phyloP scores from a whole-genome alignment of 2,797 vertebrate genomes.

The Malacoctenus gilli region DNA sequence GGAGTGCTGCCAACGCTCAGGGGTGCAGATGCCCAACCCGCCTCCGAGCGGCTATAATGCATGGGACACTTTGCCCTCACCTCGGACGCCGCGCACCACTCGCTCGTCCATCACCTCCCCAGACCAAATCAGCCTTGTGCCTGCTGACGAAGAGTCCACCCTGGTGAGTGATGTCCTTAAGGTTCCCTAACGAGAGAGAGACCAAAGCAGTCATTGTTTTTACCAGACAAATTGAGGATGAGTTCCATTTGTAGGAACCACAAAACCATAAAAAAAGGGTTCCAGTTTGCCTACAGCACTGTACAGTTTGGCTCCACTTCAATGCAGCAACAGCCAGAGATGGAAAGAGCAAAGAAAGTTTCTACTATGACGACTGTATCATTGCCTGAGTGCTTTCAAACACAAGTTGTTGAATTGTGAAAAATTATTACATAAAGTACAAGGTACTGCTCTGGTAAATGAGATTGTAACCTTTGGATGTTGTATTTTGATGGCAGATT shows the following conservation, averaged over 20 bases:
- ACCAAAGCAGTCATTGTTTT: too few relatives aligned
- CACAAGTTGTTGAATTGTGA: too few relatives aligned
- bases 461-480: too few relatives aligned
- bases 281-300: not conserved
- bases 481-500: too few relatives aligned
- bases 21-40: slow-evolving; percentile 97
- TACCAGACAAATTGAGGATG: not conserved
- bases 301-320: too few relatives aligned
- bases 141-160: slow-evolving; percentile 87
- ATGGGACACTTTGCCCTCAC: slow-evolving; percentile 96
- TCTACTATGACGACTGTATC: too few relatives aligned
- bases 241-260: not conserved
- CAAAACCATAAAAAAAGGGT: not conserved
- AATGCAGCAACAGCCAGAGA: too few relatives aligned
- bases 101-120: slow-evolving; percentile 94
- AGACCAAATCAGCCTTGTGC: slow-evolving; percentile 92
- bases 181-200: not conserved
- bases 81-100: slow-evolving; percentile 91
- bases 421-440: too few relatives aligned
- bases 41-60: slow-evolving; percentile 95
- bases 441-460: too few relatives aligned
- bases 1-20: slow-evolving; percentile 96
- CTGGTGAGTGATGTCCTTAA: slow-evolving; percentile 80
- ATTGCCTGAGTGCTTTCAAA: too few relatives aligned
- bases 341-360: too few relatives aligned